Base-by-base conservation (phyloP, 2,888 invertebrate species). In the Agapetus fuscipes region DNA sequence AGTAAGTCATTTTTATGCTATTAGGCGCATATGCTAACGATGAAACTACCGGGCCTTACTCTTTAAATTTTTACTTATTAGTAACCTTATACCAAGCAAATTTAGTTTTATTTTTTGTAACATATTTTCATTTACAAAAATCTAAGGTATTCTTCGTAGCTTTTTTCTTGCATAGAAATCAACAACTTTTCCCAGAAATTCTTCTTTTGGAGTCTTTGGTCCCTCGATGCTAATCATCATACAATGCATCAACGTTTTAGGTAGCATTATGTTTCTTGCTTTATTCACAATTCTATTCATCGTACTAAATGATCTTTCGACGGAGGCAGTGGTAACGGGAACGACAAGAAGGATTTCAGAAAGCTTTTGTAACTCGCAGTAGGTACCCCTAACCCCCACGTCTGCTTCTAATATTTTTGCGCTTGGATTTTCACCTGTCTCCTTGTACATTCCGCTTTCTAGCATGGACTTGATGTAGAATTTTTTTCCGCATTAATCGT, bases 161-260 rank as follows among this genome's bases (percentile, higher is more conserved):
- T 28, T 28, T 28, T 28, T 28, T 28, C 28, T 6, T 5, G 28
- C 28, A 28, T 28, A 28, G n/a, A 28, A 12, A 10, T 28, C 11
- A 28, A 28, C 28, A 10, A 28, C 11, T n/a, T 28, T 28, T 28
- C 11, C 11, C 28, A 28, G 11, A 28, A 28, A 28, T 12, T 28
- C 28, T 28, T 28, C 28, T 28, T 28, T 11, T 28, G 28, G 28
- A 28, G 28, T 28, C 10, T 28, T 12, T 28, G 28, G 28, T 28
- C 28, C 28, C 28, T 28, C 28, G 28, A 28, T 28, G 28, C 28
- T 28, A 11, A 28, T 28, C n/a, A 11, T 28, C 28, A 28, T 28
- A 11, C 28, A 6, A 28, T 28, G 28, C 28, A 9, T 28, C 28
- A 28, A 28, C 5, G 28, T 28, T 28, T 28, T 12, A 10, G 28